Percentiles rank a stretch among this genome's conserved stretches.
phyloP scores from a whole-genome alignment of 2,113 vertebrate species.

The Dasyprocta punctata region DNA sequence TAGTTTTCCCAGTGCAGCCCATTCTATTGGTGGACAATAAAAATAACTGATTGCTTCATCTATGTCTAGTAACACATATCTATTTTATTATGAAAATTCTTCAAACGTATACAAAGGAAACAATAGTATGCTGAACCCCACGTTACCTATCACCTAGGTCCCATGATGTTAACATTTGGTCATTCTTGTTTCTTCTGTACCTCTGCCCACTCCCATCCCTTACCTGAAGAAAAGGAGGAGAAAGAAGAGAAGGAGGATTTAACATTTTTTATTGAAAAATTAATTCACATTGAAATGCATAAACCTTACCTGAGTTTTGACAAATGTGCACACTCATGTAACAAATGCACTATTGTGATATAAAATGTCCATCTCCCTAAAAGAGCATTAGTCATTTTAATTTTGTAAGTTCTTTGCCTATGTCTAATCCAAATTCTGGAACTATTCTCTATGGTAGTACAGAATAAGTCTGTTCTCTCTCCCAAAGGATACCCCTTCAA shows the following conservation, averaged over 20 bases:
- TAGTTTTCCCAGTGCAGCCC: neutral
- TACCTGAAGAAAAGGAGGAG: neutral
- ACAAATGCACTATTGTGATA: neutral
- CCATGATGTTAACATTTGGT: neutral
- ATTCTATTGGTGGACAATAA: neutral
- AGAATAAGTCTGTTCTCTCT: neutral
- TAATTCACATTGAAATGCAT: neutral
- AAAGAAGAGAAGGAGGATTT: neutral
- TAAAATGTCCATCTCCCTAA: neutral
- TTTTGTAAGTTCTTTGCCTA: neutral
- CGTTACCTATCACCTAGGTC: neutral
- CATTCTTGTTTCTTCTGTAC: neutral
- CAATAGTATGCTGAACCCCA: neutral
- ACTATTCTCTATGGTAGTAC: neutral
- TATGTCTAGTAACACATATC: neutral
- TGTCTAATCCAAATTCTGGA: neutral
- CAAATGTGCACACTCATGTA: neutral
- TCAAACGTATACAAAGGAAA: neutral
- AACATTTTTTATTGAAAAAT: neutral
- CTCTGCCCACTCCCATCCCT: neutral
- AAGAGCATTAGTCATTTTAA: neutral
- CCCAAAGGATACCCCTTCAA: neutral
- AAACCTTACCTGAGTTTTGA: neutral
- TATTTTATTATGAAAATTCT: neutral
- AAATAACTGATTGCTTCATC: neutral